phyloP scores from a whole-genome alignment of 1,140 invertebrate species.

The Lanistes nyassanus region DNA sequence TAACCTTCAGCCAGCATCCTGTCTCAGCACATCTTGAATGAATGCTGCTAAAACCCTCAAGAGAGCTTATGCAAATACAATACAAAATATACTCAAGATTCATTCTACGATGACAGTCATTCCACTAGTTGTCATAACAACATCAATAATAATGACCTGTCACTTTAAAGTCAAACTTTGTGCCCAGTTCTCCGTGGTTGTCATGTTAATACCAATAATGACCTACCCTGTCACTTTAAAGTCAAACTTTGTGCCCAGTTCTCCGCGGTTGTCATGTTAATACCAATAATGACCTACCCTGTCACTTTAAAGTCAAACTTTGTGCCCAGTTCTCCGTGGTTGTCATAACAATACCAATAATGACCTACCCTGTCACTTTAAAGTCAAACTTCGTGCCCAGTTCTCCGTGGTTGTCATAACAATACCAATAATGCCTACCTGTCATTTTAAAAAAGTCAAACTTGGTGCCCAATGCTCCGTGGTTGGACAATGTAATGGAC shows the following conservation, averaged over 20 bases:
- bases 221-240: not conserved
- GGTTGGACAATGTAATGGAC: constrained; percentile 62
- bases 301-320: not conserved
- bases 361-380: not conserved
- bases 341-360: too few species aligned
- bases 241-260: not conserved
- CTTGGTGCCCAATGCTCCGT: constrained; percentile 64
- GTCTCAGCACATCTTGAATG: too few species aligned
- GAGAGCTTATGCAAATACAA: too few species aligned
- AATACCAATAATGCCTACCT: constrained; percentile 31
- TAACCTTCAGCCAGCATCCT: too few species aligned
- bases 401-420: not conserved
- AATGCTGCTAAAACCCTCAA: too few species aligned
- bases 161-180: not conserved
- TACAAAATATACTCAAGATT: too few species aligned
- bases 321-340: too few species aligned
- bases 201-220: not conserved
- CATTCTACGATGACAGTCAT: too few species aligned
- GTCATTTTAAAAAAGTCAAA: constrained; percentile 63
- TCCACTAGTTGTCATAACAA: not conserved
- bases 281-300: not conserved
- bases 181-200: not conserved
- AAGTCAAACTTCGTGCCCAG: not conserved
- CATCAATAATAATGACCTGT: not conserved
- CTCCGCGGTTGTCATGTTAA: too few species aligned